phyloP scores from a whole-genome alignment of 2,797 vertebrate species.

The Lepilemur septentrionalis region DNA sequence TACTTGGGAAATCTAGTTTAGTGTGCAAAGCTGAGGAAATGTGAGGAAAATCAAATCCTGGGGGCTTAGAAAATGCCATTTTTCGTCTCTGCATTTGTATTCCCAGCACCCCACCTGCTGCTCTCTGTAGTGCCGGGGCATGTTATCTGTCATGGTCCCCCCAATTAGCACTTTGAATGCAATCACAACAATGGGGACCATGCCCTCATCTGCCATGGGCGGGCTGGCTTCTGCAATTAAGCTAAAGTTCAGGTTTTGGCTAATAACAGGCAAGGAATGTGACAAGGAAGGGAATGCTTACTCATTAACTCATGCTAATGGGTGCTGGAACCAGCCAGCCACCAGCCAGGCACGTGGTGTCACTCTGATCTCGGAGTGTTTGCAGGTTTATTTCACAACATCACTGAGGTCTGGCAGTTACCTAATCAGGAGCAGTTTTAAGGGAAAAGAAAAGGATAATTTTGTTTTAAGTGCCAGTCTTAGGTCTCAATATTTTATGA shows the following conservation, averaged over 20 bases:
- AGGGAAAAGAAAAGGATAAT: constrained; percentile 50
- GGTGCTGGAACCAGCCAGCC: constrained; percentile 35
- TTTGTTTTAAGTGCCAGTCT: constrained; percentile 68
- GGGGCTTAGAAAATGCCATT: constrained; percentile 30
- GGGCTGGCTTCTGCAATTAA: constrained; percentile 73
- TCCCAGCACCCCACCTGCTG: constrained; percentile 59
- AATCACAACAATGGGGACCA: constrained; percentile 67
- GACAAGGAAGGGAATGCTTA: constrained; percentile 66
- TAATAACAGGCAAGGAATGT: constrained; percentile 71
- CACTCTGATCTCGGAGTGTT: constrained; percentile 59
- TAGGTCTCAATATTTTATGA: constrained; percentile 69
- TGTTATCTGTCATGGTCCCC: constrained; percentile 69
- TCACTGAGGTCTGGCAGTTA: constrained; percentile 62
- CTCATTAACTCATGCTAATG: constrained; percentile 78
- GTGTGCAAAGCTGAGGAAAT: not conserved
- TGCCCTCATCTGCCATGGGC: constrained; percentile 67
- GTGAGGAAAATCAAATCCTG: constrained; percentile 29
- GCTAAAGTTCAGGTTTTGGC: constrained; percentile 74
- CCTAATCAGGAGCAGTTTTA: constrained; percentile 51
- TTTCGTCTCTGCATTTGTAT: constrained; percentile 51
- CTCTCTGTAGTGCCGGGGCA: not conserved
- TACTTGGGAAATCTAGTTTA: constrained; percentile 22
- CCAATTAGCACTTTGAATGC: constrained; percentile 75
- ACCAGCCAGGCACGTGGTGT: not conserved
- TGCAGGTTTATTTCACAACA: constrained; percentile 66